Conservation (phyloP, 2,888 invertebrate species). For the Entomobrya multifasciata region DNA sequence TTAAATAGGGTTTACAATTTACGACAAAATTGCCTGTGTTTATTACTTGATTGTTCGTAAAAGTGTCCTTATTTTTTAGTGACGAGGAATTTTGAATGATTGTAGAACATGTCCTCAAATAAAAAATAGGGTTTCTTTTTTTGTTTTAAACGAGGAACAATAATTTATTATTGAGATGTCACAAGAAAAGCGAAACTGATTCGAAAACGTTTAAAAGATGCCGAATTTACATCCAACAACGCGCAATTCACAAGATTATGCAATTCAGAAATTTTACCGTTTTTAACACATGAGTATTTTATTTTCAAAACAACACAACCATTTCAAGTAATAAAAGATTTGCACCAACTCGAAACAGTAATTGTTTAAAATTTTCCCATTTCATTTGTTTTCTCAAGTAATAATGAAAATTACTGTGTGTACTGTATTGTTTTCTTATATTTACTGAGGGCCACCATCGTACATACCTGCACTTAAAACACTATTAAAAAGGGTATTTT, state of each 20-base stretch:
- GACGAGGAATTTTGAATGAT: neutral
- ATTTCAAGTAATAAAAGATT: no score
- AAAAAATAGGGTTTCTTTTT: neutral
- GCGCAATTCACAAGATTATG: neutral
- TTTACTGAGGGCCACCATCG: conserved; percentile 15
- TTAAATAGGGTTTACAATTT: no score
- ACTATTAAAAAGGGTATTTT: neutral
- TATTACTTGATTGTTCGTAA: no score
- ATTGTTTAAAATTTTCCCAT: neutral
- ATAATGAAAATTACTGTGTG: no score
- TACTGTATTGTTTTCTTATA: neutral
- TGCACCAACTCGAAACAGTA: neutral
- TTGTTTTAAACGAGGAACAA: neutral
- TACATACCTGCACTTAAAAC: neutral
- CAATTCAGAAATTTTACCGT: neutral
- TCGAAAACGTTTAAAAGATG: neutral
- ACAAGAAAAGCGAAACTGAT: conserved; percentile 19
- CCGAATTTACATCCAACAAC: neutral
- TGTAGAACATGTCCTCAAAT: neutral
- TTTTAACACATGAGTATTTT: neutral
- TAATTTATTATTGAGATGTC: neutral
- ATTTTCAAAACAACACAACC: no score
- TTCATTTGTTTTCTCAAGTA: neutral
- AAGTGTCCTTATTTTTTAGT: no score
- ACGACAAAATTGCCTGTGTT: no score